phyloP scores from a whole-genome alignment of 37 sponge, comb jelly and placozoan genomes.

The Corticium candelabrum region DNA sequence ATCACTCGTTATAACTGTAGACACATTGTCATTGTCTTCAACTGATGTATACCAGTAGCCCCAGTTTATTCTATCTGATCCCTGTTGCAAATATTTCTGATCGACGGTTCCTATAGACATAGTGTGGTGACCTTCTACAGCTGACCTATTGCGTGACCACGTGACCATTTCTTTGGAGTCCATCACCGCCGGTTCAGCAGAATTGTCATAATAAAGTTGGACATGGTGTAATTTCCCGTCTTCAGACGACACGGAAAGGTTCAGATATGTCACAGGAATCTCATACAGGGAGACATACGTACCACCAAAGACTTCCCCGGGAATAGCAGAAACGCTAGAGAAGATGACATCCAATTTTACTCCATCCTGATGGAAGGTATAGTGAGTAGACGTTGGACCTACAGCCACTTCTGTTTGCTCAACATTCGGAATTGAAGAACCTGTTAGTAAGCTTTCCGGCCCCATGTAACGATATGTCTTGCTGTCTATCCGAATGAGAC shows the following conservation, averaged over 20 bases:
- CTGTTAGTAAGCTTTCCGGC: not conserved
- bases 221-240: slow-evolving; percentile 43
- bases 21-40: not conserved
- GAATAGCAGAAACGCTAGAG: not conserved
- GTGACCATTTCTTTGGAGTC: slow-evolving; percentile 17
- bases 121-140: slow-evolving; percentile 1
- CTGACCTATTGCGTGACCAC: slow-evolving; percentile 12
- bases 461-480: too few relatives aligned
- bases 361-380: slow-evolving; percentile 34
- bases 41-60: slow-evolving; percentile 44
- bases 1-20: slow-evolving; percentile 18
- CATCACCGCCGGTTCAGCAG: slow-evolving; percentile 43
- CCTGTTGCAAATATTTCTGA: slow-evolving; percentile 17
- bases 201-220: slow-evolving; percentile 54
- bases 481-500: too few relatives aligned
- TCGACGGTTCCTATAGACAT: slow-evolving; percentile 38
- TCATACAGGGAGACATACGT: not conserved
- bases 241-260: slow-evolving; percentile 17
- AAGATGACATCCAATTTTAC: slow-evolving; percentile 34
- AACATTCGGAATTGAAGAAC: not conserved
- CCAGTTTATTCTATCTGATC: slow-evolving; percentile 55
- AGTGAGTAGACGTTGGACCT: slow-evolving; percentile 51
- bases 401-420: slow-evolving; percentile 20
- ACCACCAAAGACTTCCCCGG: not conserved
- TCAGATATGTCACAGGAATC: slow-evolving; percentile 34